Conservation (phyloP, 2,797 vertebrate genomes). For the Echiichthys vipera region DNA sequence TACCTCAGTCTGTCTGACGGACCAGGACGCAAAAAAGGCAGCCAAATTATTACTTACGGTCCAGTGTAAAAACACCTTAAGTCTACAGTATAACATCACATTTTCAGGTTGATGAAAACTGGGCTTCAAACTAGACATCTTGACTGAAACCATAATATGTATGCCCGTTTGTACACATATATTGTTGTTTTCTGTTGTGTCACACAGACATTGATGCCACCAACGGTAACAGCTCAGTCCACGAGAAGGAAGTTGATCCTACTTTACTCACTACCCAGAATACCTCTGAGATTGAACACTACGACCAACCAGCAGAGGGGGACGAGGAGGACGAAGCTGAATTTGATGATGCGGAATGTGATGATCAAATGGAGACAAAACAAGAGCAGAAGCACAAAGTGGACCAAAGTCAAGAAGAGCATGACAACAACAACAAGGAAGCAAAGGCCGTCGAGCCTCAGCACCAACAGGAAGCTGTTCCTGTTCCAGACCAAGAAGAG, state of each 20-base stretch:
- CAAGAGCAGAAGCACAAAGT: slow-evolving; percentile 51
- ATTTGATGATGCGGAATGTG: too few relatives aligned
- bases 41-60: too few relatives aligned
- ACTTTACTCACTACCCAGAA: slow-evolving; percentile 47
- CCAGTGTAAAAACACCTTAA: too few relatives aligned
- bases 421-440: slow-evolving; percentile 38
- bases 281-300: slow-evolving; percentile 56
- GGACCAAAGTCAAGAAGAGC: slow-evolving; percentile 62
- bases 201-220: slow-evolving; percentile 53
- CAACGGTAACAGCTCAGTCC: slow-evolving; percentile 29
- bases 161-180: background rate
- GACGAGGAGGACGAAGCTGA: slow-evolving; percentile 37
- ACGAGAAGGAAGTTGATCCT: slow-evolving; percentile 58
- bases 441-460: slow-evolving; percentile 19
- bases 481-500: slow-evolving; percentile 46
- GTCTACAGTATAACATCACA: too few relatives aligned
- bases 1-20: too few relatives aligned
- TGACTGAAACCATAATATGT: background rate
- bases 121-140: background rate
- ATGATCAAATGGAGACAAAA: slow-evolving; percentile 50
- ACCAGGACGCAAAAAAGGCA: too few relatives aligned
- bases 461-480: slow-evolving; percentile 48
- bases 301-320: slow-evolving; percentile 54
- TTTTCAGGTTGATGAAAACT: background rate
- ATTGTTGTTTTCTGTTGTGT: slow-evolving; percentile 1